Conservation (phyloP, 2,888 invertebrate genomes). For the Drosophila picticornis region DNA sequence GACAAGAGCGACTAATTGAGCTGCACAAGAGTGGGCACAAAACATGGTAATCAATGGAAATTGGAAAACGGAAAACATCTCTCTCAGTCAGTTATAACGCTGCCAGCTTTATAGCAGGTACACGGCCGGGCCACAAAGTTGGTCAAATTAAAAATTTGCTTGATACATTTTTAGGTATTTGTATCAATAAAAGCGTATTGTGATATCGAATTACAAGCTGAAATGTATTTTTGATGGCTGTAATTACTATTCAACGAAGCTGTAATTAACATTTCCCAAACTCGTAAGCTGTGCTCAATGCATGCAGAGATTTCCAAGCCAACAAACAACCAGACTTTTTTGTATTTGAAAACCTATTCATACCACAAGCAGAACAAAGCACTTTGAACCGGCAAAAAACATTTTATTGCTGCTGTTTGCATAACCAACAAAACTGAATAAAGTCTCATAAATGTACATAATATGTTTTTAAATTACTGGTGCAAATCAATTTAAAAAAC, state of each 20-base stretch:
- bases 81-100: slow-evolving; percentile 10
- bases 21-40: slow-evolving; percentile 13
- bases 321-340: background rate
- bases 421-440: background rate
- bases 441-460: background rate
- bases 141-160: background rate
- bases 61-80: background rate
- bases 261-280: background rate
- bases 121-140: slow-evolving; percentile 19
- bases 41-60: slow-evolving; percentile 29
- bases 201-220: background rate
- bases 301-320: background rate
- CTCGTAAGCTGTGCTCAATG: background rate
- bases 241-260: background rate
- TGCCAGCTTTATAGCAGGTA: slow-evolving; percentile 12
- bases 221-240: background rate
- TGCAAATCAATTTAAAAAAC: background rate
- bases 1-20: slow-evolving; percentile 41
- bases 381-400: background rate
- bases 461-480: background rate
- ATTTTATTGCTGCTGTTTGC: background rate
- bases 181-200: background rate
- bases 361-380: background rate
- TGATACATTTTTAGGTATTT: background rate
- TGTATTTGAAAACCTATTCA: background rate